These are phyloP conservation scores for Hephaestus fuliginosus DNA, from an alignment of 2,797 vertebrate genomes.

Conservation along the genomic window DNA sequence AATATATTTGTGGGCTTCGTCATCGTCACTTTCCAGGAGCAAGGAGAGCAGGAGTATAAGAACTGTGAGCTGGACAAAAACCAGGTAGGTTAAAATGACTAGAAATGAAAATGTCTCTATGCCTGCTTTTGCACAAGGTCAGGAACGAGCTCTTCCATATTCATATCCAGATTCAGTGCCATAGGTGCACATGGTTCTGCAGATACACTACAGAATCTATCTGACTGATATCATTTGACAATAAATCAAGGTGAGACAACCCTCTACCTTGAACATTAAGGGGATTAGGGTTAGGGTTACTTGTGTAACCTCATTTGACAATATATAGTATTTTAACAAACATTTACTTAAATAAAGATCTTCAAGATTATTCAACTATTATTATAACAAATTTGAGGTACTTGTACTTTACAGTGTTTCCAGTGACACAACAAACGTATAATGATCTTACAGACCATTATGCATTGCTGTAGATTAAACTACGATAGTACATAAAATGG, in stretches of 20 bases:
- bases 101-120: not conserved
- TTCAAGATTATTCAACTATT: too few species aligned
- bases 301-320: too few species aligned
- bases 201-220: not conserved
- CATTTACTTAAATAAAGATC: too few species aligned
- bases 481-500: too few species aligned
- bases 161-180: not conserved
- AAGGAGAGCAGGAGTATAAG: slow-evolving; percentile 95
- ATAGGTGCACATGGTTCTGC: not conserved
- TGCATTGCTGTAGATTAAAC: too few species aligned
- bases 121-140: not conserved
- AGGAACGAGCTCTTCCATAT: not conserved
- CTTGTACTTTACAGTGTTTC: too few species aligned
- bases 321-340: too few species aligned
- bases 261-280: not conserved
- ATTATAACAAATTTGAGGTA: too few species aligned
- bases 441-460: too few species aligned
- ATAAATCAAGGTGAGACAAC: not conserved
- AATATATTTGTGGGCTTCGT: slow-evolving; percentile 97
- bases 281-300: too few species aligned
- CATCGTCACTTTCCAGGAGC: slow-evolving; percentile 95
- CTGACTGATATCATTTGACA: not conserved
- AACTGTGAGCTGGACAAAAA: slow-evolving; percentile 96
- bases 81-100: slow-evolving; percentile 83
- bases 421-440: too few species aligned